A percentile compares a stretch with the other conserved stretches of the same genome.
These are phyloP conservation scores for Xestia sexstrigata DNA, from an alignment of 2,888 invertebrate genomes.

Conservation along the genomic window DNA sequence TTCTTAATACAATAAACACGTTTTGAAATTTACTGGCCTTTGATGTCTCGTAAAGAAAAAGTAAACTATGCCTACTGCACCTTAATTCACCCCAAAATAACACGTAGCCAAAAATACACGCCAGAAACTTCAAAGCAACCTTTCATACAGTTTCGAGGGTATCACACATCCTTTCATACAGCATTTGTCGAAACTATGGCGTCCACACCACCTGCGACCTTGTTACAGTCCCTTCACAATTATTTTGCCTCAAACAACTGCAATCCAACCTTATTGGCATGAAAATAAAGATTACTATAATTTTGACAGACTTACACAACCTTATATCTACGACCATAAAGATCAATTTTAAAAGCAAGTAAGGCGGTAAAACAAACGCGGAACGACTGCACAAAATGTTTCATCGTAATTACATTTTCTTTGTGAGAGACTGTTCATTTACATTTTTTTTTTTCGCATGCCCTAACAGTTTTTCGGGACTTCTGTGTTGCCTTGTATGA, in stretches of 20 bases:
- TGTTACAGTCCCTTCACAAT: constrained; percentile 25
- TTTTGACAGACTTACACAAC: neutral
- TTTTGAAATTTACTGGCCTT: neutral
- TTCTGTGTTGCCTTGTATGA: constrained; percentile 43
- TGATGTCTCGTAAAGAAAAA: constrained; percentile 1
- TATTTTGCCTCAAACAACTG: neutral
- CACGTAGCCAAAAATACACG: constrained; percentile 12
- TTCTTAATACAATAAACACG: neutral
- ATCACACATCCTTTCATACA: constrained; percentile 53
- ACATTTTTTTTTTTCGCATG: constrained; percentile 45
- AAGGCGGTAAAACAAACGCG: neutral
- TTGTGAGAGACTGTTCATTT: constrained; percentile 63
- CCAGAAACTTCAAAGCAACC: constrained; percentile 42
- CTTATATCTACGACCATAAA: neutral
- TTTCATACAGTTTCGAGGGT: constrained; percentile 38
- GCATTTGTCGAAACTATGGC: constrained; percentile 69
- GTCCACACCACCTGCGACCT: constrained; percentile 57
- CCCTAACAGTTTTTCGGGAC: constrained; percentile 53
- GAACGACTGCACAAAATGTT: constrained; percentile 61
- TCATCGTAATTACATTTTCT: constrained; percentile 76
- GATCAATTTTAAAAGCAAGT: rapidly evolving
- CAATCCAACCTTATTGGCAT: neutral
- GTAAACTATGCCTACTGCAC: neutral
- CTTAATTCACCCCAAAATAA: constrained; percentile 13
- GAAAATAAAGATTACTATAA: neutral